Evolutionary conservation across 1,140 invertebrate genomes (phyloP), one percentile per base, ranked within the genome.

Genomic region (Papilio polyxenes): DNA sequence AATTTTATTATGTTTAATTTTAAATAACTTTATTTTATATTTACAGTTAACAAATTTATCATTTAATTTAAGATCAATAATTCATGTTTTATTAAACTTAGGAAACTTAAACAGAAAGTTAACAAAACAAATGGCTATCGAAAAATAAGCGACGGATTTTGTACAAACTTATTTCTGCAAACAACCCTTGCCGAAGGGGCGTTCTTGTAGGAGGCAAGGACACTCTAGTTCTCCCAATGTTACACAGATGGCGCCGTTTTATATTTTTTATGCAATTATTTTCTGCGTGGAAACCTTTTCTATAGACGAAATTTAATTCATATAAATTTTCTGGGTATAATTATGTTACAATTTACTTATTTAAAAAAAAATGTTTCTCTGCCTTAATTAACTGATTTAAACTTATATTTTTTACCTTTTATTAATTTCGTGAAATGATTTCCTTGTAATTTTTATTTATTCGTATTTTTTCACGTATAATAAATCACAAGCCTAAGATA

Each of bases 201-300:
- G 77, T 77, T 77, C 65, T 75, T 84, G 59, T 62, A 51, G 9
- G 75, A 86, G 81, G 53, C 23, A 62, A 56, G 44, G 79, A 79
- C 62, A 5, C 53, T 15, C 51, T 82, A 80, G 83, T 87, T 85
- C 82, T 75, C 62, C 11, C 51, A 40, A 62, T 65, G 56, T 80
- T 62, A 59, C 40, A 17, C 48, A 87, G 86, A 87, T 87, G 86
- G 86, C 86, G 86, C 83, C 82, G 69, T 83, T 84, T 82, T 15
- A 31, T 82, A 79, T 74, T 49, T 84, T 10, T n/a, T 3, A 51
- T 56, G 49, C 37, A 15, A 17, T 72, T 69, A 31, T 62, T 65
- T 37, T 51, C 20, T 15, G 5, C 10, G 3, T 31, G 10, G 62
- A 31, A 31, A 65, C n/a, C 10, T 51, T 51, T 59, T 59, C n/a